phyloP scores from a whole-genome alignment of 2,888 invertebrate genomes.

The Thalpophila matura region DNA sequence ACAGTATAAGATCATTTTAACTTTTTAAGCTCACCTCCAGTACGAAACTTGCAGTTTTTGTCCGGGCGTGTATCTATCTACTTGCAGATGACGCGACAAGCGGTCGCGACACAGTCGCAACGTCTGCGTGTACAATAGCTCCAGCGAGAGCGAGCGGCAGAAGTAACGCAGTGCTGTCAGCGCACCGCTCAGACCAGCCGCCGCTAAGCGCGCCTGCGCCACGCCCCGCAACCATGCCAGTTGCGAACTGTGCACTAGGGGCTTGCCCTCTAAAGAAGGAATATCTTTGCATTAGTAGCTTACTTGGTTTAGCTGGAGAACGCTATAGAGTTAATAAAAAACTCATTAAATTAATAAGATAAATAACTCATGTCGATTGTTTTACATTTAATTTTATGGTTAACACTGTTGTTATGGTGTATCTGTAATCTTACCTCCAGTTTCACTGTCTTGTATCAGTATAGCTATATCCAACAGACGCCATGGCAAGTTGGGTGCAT shows the following conservation, averaged over 20 bases:
- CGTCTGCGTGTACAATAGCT: constrained; percentile 97
- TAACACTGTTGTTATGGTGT: too few relatives aligned
- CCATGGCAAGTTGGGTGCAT: constrained; percentile 98
- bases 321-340: too few relatives aligned
- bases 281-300: constrained; percentile 6
- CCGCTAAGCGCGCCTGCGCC: constrained; percentile 96
- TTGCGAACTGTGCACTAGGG: constrained; percentile 98
- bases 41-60: constrained; percentile 97
- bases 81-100: constrained; percentile 96
- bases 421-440: constrained; percentile 92
- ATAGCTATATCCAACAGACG: constrained; percentile 98
- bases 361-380: too few relatives aligned
- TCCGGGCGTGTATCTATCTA: constrained; percentile 97
- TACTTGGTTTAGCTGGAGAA: too few relatives aligned
- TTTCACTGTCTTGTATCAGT: constrained; percentile 99
- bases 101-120: constrained; percentile 96
- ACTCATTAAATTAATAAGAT: too few relatives aligned
- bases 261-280: constrained; percentile 96
- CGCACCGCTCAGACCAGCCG: constrained; percentile 94
- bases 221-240: constrained; percentile 98
- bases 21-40: constrained; percentile 93
- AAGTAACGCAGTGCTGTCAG: constrained; percentile 94
- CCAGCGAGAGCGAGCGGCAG: constrained; percentile 98
- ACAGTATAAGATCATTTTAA: too few relatives aligned
- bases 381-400: too few relatives aligned